A percentile compares a stretch with the other conserved stretches of the same genome.
Evolutionary conservation across 2,797 vertebrate genomes (phyloP).

Genomic region (Moxostoma hubbsi): DNA sequence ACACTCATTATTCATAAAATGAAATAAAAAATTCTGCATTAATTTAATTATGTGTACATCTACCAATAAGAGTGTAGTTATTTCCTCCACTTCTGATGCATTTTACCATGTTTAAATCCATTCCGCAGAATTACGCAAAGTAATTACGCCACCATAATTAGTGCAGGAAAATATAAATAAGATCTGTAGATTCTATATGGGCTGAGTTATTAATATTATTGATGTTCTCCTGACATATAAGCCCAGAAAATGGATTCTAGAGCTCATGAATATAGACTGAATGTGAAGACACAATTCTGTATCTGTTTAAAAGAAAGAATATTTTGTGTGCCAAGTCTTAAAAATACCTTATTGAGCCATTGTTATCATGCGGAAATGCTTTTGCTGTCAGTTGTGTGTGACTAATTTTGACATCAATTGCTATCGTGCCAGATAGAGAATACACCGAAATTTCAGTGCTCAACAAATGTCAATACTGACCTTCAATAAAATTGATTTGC

Average conservation of each 20-base stretch:
- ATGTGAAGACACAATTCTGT: background rate
- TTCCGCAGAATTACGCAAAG: no score
- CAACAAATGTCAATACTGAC: slow-evolving; percentile 43
- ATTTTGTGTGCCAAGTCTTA: slow-evolving; percentile 17
- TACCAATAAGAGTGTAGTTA: background rate
- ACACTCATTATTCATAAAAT: no score
- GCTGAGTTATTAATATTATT: slow-evolving; percentile 15
- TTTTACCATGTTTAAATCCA: no score
- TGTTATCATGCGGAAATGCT: slow-evolving; percentile 35
- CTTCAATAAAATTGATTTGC: slow-evolving; percentile 54
- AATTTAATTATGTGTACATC: no score
- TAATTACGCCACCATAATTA: no score
- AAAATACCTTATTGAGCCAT: slow-evolving; percentile 32
- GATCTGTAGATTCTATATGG: no score
- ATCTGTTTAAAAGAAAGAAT: slow-evolving; percentile 22
- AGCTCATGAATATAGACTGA: slow-evolving; percentile 1
- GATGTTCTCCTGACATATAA: slow-evolving; percentile 11
- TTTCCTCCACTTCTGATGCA: background rate
- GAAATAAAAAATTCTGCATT: no score
- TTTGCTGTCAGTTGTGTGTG: slow-evolving; percentile 33
- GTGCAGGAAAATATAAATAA: no score
- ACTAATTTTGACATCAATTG: slow-evolving; percentile 44
- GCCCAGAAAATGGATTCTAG: background rate
- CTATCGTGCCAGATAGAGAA: slow-evolving; percentile 25
- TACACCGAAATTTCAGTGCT: slow-evolving; percentile 35